Percentiles rank a stretch among this genome's conserved stretches.
phyloP scores from a whole-genome alignment of 1,140 invertebrate species.

The Platorchestia sp. region DNA sequence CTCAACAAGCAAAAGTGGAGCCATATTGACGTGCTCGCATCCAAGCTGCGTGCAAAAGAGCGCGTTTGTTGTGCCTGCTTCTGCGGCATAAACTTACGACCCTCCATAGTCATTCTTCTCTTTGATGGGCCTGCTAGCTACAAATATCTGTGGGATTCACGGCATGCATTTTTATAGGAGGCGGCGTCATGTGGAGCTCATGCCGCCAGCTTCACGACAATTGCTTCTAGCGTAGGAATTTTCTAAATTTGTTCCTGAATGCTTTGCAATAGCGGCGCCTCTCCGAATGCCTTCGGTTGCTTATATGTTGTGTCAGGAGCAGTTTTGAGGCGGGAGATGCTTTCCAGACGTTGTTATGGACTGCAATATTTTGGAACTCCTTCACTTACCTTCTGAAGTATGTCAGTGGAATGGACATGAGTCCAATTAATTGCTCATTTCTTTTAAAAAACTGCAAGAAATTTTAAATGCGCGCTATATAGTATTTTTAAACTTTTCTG shows the following conservation, averaged over 20 bases:
- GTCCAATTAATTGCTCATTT: too few species aligned
- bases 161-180: slow-evolving; percentile 27
- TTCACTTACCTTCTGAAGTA: neutral
- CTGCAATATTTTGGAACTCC: neutral
- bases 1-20: neutral
- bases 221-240: neutral
- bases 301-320: neutral
- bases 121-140: slow-evolving; percentile 25
- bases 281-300: neutral
- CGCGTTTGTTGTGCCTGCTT: neutral
- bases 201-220: slow-evolving; percentile 33
- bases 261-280: slow-evolving; percentile 17
- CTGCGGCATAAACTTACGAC: slow-evolving; percentile 32
- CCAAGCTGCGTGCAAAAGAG: neutral
- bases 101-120: slow-evolving; percentile 16
- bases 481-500: neutral
- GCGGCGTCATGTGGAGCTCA: neutral
- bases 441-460: neutral
- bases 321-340: neutral
- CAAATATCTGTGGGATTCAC: slow-evolving; percentile 4
- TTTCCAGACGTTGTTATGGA: neutral
- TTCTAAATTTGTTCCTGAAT: slow-evolving; percentile 21
- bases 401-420: neutral
- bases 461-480: too few species aligned
- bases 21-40: neutral